Conservation (phyloP, 2,797 vertebrate species). For the Darevskia mixta region DNA sequence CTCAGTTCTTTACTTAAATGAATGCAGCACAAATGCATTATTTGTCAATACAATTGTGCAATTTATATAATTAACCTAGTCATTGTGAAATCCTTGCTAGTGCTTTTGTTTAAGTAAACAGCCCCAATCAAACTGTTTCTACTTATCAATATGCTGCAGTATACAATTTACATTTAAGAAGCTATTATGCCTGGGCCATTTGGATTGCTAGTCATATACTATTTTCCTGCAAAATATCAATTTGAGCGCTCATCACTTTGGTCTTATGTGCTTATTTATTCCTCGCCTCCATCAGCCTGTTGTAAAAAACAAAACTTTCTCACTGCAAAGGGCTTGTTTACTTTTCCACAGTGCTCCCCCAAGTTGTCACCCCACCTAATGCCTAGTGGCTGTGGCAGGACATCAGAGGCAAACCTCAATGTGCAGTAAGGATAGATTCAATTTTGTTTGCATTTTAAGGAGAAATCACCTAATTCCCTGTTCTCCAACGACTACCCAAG, state of each 20-base stretch:
- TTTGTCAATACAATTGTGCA: conserved; percentile 45
- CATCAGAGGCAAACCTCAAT: background rate
- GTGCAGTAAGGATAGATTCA: background rate
- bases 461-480: no score
- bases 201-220: conserved; percentile 28
- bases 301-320: conserved; percentile 42
- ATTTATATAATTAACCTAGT: conserved; percentile 48
- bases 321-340: background rate
- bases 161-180: conserved; percentile 42
- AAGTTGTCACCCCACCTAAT: background rate
- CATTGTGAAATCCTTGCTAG: conserved; percentile 9
- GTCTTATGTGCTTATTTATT: conserved; percentile 20
- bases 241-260: background rate
- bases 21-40: conserved; percentile 30
- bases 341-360: conserved; percentile 1
- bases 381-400: background rate
- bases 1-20: conserved; percentile 41
- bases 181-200: conserved; percentile 15
- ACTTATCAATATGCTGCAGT: conserved; percentile 37
- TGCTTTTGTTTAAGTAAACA: conserved; percentile 32
- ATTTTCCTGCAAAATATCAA: conserved; percentile 24
- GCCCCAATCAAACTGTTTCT: conserved; percentile 35
- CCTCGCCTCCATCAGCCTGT: background rate
- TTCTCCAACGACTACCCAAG: no score
- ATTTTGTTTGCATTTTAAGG: no score